Evolutionary conservation across 2,113 vertebrate species (phyloP).

Genomic region (Thinocorus orbignyianus): DNA sequence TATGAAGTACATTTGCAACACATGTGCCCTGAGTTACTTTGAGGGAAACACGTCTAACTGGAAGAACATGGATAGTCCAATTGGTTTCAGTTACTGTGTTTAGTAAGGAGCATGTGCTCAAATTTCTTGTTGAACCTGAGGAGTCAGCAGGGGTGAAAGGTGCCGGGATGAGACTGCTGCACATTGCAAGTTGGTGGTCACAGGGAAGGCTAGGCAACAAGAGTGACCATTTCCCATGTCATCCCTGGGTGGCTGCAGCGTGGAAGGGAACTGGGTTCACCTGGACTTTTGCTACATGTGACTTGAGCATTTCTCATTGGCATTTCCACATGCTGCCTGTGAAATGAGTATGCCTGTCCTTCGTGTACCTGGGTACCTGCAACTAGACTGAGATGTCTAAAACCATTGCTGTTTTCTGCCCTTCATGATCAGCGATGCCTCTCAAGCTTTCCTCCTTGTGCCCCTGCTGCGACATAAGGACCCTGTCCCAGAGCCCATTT

Average conservation of each 20-base stretch:
- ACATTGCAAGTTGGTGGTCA: not conserved
- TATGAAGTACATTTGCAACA: not conserved
- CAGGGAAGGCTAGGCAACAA: not conserved
- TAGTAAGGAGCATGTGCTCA: not conserved
- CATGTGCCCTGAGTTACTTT: not conserved
- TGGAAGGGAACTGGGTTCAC: not conserved
- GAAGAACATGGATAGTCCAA: not conserved
- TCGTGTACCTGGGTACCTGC: rapidly evolving
- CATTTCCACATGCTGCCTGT: not conserved
- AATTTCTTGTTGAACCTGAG: not conserved
- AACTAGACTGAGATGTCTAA: not conserved
- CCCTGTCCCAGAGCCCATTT: rapidly evolving
- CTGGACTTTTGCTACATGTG: not conserved
- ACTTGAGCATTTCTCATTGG: not conserved
- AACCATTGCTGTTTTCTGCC: not conserved
- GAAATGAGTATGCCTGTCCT: not conserved
- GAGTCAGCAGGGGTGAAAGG: not conserved
- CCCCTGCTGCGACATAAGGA: not conserved
- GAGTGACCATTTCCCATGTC: not conserved
- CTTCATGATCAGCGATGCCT: not conserved
- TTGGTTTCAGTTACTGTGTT: not conserved
- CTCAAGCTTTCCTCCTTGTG: not conserved
- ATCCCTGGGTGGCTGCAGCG: not conserved
- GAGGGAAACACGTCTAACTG: not conserved
- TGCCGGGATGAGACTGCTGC: not conserved